Evolutionary conservation across 2,888 invertebrate species (phyloP), one percentile per base, ranked within the genome.

Genomic region (Nemoura dubitans): DNA sequence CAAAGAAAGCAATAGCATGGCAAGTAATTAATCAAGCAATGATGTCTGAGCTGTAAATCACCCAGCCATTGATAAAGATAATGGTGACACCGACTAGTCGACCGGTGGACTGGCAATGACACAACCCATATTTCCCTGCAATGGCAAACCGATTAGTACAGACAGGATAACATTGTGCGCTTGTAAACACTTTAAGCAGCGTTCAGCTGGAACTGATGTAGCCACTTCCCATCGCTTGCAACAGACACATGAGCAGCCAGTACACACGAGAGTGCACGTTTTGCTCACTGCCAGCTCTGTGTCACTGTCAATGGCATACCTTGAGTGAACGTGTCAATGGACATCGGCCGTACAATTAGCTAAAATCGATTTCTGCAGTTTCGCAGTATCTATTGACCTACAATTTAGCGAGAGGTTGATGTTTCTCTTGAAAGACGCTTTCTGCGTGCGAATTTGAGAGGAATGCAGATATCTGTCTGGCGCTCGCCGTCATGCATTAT

Each of bases 341-440:
- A 36, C 36, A 59, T 59, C 59, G 59, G 10, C 59, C 21, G 16
- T 1, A 21, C 6, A 59, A 59, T 59, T 10, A 1, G 1, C 59
- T 59, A 59, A 59, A 21, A 59, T 10, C 26, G 28, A 78, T 27
- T 28, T 27, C 78, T 78, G n/a, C 78, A 78, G 26, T 26, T 78
- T 78, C 78, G 27, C 25, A 26, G 78, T 16, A 78, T 78, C 27
- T 78, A 78, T 78, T 78, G 28, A 78, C 78, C 78, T 78, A 78
- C 78, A 78, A 27, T 21, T 25, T 26, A 78, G n/a, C 26, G 3
- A 2, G 26, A 78, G 28, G 26, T 78, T n/a, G 78, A 27, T 28
- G 26, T 78, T 78, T 78, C 78, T 27, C 78, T 25, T 21, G 26
- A 28, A 78, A 78, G 78, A 78, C 5, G 25, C 78, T 78, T 76